These are phyloP conservation scores for Oreochromis niloticus DNA, from an alignment of 2,113 vertebrate genomes.

Conservation along the genomic window DNA sequence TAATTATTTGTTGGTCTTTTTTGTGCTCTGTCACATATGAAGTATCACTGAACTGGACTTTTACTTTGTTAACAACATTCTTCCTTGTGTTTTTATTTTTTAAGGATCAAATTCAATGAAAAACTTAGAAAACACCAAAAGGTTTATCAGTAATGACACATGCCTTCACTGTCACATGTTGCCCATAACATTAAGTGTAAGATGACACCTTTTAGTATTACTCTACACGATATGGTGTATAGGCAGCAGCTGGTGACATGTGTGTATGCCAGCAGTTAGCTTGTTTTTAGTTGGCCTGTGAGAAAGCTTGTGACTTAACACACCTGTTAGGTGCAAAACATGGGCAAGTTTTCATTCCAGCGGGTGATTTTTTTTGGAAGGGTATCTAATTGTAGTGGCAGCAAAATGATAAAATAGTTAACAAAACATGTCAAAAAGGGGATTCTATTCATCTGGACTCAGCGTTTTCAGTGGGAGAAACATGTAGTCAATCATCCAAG, in stretches of 20 bases:
- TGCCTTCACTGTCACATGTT: background rate
- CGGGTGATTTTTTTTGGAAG: accelerated
- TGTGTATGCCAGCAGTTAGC: background rate
- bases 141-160: background rate
- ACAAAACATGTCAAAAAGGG: background rate
- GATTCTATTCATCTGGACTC: background rate
- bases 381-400: background rate
- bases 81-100: background rate
- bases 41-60: background rate
- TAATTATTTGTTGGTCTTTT: background rate
- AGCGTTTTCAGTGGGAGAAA: too few species aligned
- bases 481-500: too few species aligned
- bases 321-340: background rate
- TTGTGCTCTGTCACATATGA: background rate
- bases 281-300: background rate
- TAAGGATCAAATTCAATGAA: background rate
- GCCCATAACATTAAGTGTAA: background rate
- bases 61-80: background rate
- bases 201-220: background rate
- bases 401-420: accelerated
- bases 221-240: background rate
- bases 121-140: background rate
- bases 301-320: background rate
- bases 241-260: conserved; percentile 13
- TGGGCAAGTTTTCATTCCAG: background rate